These are phyloP conservation scores for Hirtodrosophila confusa DNA, from an alignment of 2,888 invertebrate genomes.

Conservation along the genomic window DNA sequence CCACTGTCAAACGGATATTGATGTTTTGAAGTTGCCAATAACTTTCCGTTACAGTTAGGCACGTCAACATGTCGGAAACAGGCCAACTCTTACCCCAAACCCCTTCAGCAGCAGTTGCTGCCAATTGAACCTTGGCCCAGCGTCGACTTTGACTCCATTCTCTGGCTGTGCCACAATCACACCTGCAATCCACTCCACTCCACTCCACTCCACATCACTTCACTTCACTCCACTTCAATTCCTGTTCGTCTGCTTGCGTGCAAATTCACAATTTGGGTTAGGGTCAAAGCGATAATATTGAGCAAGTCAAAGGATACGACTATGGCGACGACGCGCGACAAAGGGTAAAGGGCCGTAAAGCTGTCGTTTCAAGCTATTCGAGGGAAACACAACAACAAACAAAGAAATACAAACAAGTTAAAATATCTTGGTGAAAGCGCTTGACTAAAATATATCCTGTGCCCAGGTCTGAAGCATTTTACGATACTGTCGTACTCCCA, in stretches of 20 bases:
- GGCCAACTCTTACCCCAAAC: constrained; percentile 16
- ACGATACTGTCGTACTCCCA: no score
- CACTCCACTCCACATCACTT: constrained; percentile 1
- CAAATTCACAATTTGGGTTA: constrained; percentile 81
- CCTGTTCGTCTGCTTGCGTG: constrained; percentile 72
- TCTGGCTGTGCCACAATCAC: constrained; percentile 17
- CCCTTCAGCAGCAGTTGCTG: constrained; percentile 22
- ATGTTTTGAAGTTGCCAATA: constrained; percentile 57
- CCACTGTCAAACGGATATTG: constrained; percentile 52
- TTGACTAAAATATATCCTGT: no score
- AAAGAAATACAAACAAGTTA: not conserved
- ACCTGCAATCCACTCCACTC: constrained; percentile 12
- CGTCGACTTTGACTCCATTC: constrained; percentile 68
- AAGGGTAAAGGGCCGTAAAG: constrained; percentile 64
- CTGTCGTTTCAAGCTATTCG: constrained; percentile 52
- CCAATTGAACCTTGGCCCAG: constrained; percentile 60
- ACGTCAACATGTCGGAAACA: constrained; percentile 47
- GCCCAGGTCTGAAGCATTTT: no score
- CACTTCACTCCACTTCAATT: constrained; percentile 5
- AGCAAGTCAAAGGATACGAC: constrained; percentile 66
- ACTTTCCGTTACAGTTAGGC: constrained; percentile 43
- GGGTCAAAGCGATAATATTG: constrained; percentile 80
- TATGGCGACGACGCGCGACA: constrained; percentile 47
- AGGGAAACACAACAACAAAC: constrained; percentile 34
- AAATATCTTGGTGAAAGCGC: no score